A percentile compares a stretch with the other conserved stretches of the same genome.
Conservation (phyloP, 2,888 invertebrate genomes). For the Miltochrista miniata region DNA sequence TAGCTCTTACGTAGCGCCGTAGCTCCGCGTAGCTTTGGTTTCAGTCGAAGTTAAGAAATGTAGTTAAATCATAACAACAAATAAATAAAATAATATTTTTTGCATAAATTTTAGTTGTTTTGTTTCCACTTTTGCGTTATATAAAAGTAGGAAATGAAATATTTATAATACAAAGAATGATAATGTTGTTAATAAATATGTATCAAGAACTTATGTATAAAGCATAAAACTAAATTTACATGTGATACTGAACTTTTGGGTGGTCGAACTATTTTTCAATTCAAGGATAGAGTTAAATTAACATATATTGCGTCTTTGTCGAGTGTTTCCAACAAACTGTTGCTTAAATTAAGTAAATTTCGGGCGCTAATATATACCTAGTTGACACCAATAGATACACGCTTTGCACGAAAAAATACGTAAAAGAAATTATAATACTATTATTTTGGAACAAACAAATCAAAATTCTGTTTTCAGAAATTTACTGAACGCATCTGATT, state of each 20-base stretch:
- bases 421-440: no score
- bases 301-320: slow-evolving; percentile 41
- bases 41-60: slow-evolving; percentile 7
- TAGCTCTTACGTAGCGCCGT: slow-evolving; percentile 42
- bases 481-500: no score
- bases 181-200: slow-evolving; percentile 13
- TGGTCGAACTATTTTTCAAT: slow-evolving; percentile 50
- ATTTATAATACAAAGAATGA: not conserved
- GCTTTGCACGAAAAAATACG: not conserved
- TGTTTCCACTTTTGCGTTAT: not conserved
- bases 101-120: not conserved
- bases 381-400: not conserved
- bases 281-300: slow-evolving; percentile 56
- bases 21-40: slow-evolving; percentile 33
- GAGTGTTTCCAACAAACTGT: slow-evolving; percentile 10
- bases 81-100: not conserved
- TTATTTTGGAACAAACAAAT: no score
- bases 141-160: slow-evolving; percentile 1
- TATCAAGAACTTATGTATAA: slow-evolving; percentile 35
- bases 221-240: slow-evolving; percentile 50
- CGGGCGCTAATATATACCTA: not conserved
- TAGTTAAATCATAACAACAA: not conserved
- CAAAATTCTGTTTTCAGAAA: no score
- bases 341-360: not conserved
- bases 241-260: slow-evolving; percentile 61